Conservation (phyloP, 2,797 vertebrate species). For the Oryzias sinensis region DNA sequence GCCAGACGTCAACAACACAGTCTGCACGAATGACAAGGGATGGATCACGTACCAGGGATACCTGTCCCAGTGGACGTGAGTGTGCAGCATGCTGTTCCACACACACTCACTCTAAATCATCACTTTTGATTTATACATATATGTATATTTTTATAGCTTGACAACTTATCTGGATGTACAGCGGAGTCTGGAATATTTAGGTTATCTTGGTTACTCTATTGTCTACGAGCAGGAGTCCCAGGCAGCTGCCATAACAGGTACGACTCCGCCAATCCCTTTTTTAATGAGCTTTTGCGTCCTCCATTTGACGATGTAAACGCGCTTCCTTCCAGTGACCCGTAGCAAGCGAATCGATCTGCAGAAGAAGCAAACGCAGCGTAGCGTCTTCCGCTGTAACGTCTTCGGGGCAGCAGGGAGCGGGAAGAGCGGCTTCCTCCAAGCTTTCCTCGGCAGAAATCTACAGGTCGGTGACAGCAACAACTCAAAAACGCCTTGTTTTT, state of each 20-base stretch:
- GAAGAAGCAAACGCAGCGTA: constrained; percentile 97
- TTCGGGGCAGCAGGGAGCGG: constrained; percentile 87
- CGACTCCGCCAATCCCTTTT: constrained; percentile 11
- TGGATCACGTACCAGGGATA: constrained; percentile 99
- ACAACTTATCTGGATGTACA: constrained; percentile 97
- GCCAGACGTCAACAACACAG: constrained; percentile 95
- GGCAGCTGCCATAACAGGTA: constrained; percentile 93
- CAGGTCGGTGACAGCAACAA: constrained; percentile 72
- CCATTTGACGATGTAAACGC: background rate
- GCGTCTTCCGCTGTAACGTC: constrained; percentile 94
- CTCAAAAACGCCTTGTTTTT: background rate
- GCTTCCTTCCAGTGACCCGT: constrained; percentile 84
- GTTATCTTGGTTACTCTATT: constrained; percentile 96
- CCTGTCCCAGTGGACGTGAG: constrained; percentile 98
- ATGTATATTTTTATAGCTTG: constrained; percentile 73
- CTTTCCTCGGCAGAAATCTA: constrained; percentile 89
- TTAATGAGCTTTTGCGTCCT: background rate
- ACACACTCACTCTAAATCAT: background rate
- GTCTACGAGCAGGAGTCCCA: constrained; percentile 97
- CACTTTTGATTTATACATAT: background rate
- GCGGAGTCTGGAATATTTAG: constrained; percentile 94
- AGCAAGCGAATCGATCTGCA: constrained; percentile 97
- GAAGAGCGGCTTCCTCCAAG: constrained; percentile 92
- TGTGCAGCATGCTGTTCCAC: constrained; percentile 32
- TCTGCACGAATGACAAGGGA: constrained; percentile 92